These are phyloP conservation scores for Drosophila sulfurigaster DNA, from an alignment of 1,140 invertebrate species.

Conservation along the genomic window DNA sequence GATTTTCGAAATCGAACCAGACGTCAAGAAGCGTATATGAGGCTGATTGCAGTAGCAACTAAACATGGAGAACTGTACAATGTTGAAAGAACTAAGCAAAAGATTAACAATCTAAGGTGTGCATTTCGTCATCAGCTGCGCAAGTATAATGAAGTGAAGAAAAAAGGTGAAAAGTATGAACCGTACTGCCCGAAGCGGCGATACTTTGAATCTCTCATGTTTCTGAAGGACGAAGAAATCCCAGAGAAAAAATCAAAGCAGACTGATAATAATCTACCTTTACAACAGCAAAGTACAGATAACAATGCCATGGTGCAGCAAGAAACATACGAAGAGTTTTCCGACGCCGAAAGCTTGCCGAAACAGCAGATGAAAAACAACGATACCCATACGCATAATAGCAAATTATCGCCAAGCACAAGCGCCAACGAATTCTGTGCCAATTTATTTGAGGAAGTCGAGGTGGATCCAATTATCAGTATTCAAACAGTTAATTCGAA, in stretches of 20 bases:
- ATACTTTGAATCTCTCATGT: constrained; percentile 83
- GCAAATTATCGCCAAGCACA: constrained; percentile 65
- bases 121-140: constrained; percentile 83
- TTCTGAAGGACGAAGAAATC: constrained; percentile 79
- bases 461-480: constrained; percentile 65
- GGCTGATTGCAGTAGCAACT: constrained; percentile 78
- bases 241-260: constrained; percentile 69
- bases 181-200: constrained; percentile 80
- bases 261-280: constrained; percentile 40
- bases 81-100: constrained; percentile 83
- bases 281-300: constrained; percentile 58
- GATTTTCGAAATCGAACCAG: constrained; percentile 76
- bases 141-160: constrained; percentile 81
- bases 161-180: constrained; percentile 80
- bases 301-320: constrained; percentile 36
- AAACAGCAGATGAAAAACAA: constrained; percentile 55
- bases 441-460: constrained; percentile 68
- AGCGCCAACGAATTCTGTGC: constrained; percentile 72
- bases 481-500: constrained; percentile 66
- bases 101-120: constrained; percentile 83
- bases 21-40: constrained; percentile 79
- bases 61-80: constrained; percentile 83
- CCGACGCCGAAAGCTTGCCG: constrained; percentile 65
- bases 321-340: constrained; percentile 65
- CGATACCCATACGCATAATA: constrained; percentile 26